Evolutionary conservation across 2,888 invertebrate genomes (phyloP).

Genomic region (Stegana nigrithorax): DNA sequence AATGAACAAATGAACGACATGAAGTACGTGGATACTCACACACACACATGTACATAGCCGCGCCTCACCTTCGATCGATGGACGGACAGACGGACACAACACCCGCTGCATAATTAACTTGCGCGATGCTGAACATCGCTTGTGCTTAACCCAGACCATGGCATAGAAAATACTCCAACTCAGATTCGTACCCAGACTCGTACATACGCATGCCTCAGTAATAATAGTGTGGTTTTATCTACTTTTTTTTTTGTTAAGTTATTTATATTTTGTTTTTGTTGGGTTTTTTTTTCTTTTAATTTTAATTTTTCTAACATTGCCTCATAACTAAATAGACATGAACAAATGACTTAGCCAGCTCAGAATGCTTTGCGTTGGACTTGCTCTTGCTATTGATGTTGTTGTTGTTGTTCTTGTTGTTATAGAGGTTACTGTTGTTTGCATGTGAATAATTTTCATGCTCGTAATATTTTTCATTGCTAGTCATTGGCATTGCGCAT

Average conservation of each 20-base stretch:
- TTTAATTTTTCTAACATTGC: neutral
- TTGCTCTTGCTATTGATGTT: too few species aligned
- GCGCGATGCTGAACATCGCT: neutral
- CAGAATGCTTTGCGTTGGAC: too few species aligned
- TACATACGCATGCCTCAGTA: too few species aligned
- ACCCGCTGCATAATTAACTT: conserved; percentile 5
- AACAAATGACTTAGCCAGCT: conserved; percentile 25
- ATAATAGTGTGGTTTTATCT: conserved; percentile 4
- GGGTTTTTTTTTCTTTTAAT: neutral
- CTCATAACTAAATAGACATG: neutral
- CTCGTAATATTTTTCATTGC: neutral
- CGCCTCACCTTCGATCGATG: neutral
- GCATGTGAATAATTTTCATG: too few species aligned
- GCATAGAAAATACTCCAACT: conserved; percentile 62
- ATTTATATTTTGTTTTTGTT: conserved; percentile 12
- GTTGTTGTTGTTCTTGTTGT: neutral
- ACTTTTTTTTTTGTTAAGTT: neutral
- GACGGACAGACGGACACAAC: neutral
- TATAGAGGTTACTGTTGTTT: too few species aligned
- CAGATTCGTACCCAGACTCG: too few species aligned
- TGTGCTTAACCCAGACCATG: conserved; percentile 62
- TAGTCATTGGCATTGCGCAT: conserved; percentile 46
- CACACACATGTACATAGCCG: too few species aligned
- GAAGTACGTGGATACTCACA: too few species aligned
- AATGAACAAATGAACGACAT: too few species aligned